These are phyloP conservation scores for Zygogramma bicolorata DNA, from an alignment of 2,888 invertebrate genomes.

Conservation along the genomic window DNA sequence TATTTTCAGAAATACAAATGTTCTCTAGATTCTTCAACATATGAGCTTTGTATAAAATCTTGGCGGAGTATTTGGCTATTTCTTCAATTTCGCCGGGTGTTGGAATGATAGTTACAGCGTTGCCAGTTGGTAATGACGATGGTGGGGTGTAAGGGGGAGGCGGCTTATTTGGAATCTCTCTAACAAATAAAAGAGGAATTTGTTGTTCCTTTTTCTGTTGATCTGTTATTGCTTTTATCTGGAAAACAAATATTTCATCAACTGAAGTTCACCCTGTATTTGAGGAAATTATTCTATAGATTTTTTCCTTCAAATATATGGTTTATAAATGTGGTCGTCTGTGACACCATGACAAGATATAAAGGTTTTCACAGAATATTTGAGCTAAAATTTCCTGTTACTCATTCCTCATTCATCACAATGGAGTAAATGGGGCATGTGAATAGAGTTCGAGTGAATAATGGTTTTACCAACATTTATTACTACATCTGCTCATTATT, in stretches of 20 bases:
- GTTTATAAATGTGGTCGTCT: too few relatives aligned
- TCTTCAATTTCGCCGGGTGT: conserved; percentile 67
- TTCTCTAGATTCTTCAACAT: conserved; percentile 56
- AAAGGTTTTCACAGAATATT: too few relatives aligned
- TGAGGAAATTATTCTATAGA: too few relatives aligned
- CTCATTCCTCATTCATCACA: too few relatives aligned
- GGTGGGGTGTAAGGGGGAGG: conserved; percentile 83
- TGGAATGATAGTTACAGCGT: conserved; percentile 61
- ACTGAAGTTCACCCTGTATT: too few relatives aligned
- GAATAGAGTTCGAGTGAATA: too few relatives aligned
- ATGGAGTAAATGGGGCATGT: too few relatives aligned
- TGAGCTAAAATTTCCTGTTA: too few relatives aligned
- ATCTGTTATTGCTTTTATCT: conserved; percentile 72
- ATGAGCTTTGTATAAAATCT: conserved; percentile 67
- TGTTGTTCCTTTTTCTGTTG: conserved; percentile 69
- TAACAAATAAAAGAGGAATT: conserved; percentile 70
- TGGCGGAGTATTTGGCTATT: conserved; percentile 66
- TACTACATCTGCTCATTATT: too few relatives aligned
- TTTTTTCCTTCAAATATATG: too few relatives aligned
- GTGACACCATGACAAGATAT: too few relatives aligned
- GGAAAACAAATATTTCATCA: conserved; percentile 16
- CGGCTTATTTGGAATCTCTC: conserved; percentile 81
- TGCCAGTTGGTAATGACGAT: conserved; percentile 58
- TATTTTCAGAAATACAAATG: conserved; percentile 59
- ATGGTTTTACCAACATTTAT: too few relatives aligned